Conservation (phyloP, 2,888 invertebrate genomes). For the Chrysolina haemoptera region DNA sequence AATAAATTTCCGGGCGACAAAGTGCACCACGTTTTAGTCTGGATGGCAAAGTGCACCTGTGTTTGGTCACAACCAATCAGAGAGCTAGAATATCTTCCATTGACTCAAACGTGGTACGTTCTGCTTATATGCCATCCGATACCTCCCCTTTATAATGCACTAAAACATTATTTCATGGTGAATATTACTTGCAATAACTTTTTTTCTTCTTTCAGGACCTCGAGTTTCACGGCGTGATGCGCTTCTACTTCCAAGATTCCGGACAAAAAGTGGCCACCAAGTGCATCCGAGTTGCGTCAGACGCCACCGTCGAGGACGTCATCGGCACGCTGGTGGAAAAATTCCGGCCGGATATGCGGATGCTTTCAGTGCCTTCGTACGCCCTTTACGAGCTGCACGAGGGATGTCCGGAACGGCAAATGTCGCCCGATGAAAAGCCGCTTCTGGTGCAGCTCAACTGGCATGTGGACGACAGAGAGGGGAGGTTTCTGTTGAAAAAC, state of each 20-base stretch:
- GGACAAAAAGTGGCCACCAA: slow-evolving; percentile 99
- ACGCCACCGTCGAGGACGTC: slow-evolving; percentile 96
- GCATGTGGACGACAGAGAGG: slow-evolving; percentile 99
- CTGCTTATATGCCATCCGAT: no score
- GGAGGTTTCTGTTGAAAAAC: slow-evolving; percentile 93
- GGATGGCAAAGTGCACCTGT: no score
- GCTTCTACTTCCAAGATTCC: slow-evolving; percentile 99
- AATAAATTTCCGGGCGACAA: no score
- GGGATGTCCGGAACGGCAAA: slow-evolving; percentile 84
- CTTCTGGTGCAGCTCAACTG: slow-evolving; percentile 97
- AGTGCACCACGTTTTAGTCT: no score
- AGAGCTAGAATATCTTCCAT: no score
- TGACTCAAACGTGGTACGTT: no score
- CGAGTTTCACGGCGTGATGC: slow-evolving; percentile 99
- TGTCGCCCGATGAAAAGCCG: slow-evolving; percentile 94
- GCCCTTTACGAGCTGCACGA: slow-evolving; percentile 82
- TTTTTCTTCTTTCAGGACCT: slow-evolving; percentile 81
- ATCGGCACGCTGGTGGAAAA: slow-evolving; percentile 98
- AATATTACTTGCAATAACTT: not conserved
- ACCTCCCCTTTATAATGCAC: no score
- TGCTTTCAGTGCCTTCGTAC: slow-evolving; percentile 86
- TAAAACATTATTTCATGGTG: no score
- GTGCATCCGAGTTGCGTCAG: slow-evolving; percentile 97
- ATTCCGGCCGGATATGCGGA: slow-evolving; percentile 99
- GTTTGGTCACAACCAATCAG: no score